Conservation (phyloP, 30 jellyfish, hydroid and myxozoan genomes). For the Aurelia aurita complex sp. Pacific region DNA sequence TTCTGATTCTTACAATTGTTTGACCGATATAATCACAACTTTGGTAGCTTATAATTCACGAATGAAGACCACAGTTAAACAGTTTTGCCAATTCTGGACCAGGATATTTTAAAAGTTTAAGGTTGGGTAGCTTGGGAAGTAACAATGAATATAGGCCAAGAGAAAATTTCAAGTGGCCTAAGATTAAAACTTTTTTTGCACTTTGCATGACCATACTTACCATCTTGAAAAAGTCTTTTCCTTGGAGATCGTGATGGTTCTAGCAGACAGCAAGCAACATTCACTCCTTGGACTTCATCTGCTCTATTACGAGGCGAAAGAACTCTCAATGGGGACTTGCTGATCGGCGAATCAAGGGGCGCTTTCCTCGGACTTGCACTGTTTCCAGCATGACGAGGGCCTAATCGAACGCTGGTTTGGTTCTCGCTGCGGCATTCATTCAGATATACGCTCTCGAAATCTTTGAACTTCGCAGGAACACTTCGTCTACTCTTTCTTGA, state of each 20-base stretch:
- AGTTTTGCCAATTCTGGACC: too few relatives aligned
- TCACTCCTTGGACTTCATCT: background rate
- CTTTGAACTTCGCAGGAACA: conserved; percentile 10
- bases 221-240: conserved; percentile 44
- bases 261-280: background rate
- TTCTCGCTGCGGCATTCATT: conserved; percentile 15
- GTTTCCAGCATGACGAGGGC: background rate
- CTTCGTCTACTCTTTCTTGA: conserved; percentile 49
- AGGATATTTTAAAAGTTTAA: too few relatives aligned
- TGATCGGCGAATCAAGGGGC: too few relatives aligned
- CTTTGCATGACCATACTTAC: background rate
- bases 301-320: background rate
- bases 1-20: too few relatives aligned
- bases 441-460: background rate
- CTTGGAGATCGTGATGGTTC: conserved; percentile 22
- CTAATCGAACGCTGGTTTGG: conserved; percentile 8
- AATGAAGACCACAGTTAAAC: too few relatives aligned
- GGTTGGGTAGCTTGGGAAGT: background rate
- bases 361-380: background rate
- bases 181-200: too few relatives aligned
- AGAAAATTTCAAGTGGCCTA: too few relatives aligned
- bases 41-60: too few relatives aligned
- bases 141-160: background rate
- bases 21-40: too few relatives aligned
- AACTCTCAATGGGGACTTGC: background rate